Conservation (phyloP, 2,888 invertebrate species). For the Chelonus formosanus region DNA sequence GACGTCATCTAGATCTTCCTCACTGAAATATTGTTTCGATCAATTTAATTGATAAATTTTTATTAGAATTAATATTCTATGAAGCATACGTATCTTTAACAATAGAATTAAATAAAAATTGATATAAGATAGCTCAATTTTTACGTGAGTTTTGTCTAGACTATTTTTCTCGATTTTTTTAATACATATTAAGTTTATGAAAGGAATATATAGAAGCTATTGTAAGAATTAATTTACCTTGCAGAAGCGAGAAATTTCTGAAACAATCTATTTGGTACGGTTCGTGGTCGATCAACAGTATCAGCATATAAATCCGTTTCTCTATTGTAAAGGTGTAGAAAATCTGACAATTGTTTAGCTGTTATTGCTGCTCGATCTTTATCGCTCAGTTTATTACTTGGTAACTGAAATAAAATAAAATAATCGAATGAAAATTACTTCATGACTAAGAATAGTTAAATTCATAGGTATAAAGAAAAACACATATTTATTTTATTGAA, state of each 20-base stretch:
- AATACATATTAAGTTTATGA: no score
- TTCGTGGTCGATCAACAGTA: conserved; percentile 73
- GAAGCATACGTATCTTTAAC: no score
- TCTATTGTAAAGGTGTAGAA: conserved; percentile 82
- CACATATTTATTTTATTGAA: no score
- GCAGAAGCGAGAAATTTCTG: conserved; percentile 72
- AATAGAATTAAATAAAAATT: no score
- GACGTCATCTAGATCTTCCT: conserved; percentile 78
- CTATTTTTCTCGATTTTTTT: no score
- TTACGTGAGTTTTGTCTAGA: no score
- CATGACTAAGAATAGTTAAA: no score
- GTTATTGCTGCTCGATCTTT: conserved; percentile 86
- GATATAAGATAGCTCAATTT: no score
- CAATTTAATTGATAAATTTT: no score
- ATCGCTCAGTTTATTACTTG: conserved; percentile 76
- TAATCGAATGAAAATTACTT: background rate
- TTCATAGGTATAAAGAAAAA: no score
- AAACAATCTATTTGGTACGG: conserved; percentile 69
- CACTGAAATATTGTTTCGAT: conserved; percentile 64
- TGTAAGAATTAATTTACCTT: conserved; percentile 61
- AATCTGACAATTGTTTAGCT: conserved; percentile 85
- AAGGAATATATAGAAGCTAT: no score
- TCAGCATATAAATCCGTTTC: conserved; percentile 83
- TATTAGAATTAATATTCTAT: no score
- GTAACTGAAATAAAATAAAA: conserved; percentile 67